These are phyloP conservation scores for Pentamera pediparva DNA, from an alignment of 53 echinoderm and acorn worm genomes.

Conservation along the genomic window DNA sequence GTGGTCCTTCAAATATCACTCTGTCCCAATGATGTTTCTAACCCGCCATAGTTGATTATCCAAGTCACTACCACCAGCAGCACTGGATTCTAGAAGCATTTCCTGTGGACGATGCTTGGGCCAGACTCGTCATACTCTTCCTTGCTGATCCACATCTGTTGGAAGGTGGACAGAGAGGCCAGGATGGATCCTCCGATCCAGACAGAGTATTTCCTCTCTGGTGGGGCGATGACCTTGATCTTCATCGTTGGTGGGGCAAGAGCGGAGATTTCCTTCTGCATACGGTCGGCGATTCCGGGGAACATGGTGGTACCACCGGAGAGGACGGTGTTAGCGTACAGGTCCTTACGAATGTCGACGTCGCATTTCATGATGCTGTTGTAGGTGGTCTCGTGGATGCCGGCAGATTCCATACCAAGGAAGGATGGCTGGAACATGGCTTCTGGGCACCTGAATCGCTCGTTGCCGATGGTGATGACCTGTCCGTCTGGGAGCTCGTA, in stretches of 20 bases:
- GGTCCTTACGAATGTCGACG: constrained; percentile 91
- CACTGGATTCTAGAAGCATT: too few relatives aligned
- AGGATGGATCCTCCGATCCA: constrained; percentile 93
- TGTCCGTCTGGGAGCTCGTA: constrained; percentile 32
- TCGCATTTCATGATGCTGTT: constrained; percentile 95
- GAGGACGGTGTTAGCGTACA: constrained; percentile 86
- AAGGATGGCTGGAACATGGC: constrained; percentile 71
- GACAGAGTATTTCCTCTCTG: constrained; percentile 88
- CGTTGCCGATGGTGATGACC: constrained; percentile 77
- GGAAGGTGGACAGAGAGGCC: constrained; percentile 92
- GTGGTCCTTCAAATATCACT: too few relatives aligned
- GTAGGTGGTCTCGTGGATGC: constrained; percentile 87
- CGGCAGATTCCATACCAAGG: constrained; percentile 78
- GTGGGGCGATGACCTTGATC: constrained; percentile 93
- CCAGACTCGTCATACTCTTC: constrained; percentile 91
- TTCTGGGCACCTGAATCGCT: constrained; percentile 74
- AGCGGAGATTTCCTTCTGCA: constrained; percentile 88
- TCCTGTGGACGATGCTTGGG: too few relatives aligned
- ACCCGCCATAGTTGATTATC: too few relatives aligned
- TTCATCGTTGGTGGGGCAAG: constrained; percentile 93
- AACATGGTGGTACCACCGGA: constrained; percentile 98
- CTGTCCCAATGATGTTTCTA: too few relatives aligned
- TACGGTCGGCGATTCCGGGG: constrained; percentile 81
- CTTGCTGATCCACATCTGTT: constrained; percentile 99
- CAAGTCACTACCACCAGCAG: too few relatives aligned